Percentiles rank a stretch among this genome's conserved stretches.
Evolutionary conservation across 37 sponge, comb jelly and placozoan species (phyloP).

Genomic region (Mnemiopsis leidyi): DNA sequence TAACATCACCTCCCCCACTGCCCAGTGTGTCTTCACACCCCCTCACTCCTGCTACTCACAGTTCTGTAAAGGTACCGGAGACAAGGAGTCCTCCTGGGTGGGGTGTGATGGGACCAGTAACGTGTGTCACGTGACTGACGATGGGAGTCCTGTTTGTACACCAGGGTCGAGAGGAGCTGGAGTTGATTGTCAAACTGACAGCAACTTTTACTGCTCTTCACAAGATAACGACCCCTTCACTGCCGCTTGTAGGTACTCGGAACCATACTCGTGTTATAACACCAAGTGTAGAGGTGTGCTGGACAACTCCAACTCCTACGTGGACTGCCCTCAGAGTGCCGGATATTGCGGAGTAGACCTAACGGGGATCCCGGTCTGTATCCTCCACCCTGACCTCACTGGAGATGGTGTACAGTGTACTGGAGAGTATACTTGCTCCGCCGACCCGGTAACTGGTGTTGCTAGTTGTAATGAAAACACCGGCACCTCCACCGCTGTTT

Average conservation of each 20-base stretch:
- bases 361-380: background rate
- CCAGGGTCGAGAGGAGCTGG: background rate
- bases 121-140: background rate
- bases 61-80: constrained; percentile 6
- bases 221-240: background rate
- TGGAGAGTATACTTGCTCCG: background rate
- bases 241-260: background rate
- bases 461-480: background rate
- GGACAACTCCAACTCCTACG: background rate
- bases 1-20: background rate
- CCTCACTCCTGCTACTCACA: constrained; percentile 21
- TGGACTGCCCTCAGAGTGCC: background rate
- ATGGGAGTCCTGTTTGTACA: background rate
- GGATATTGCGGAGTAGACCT: background rate
- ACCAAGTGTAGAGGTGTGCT: constrained; percentile 13
- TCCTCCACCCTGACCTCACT: background rate
- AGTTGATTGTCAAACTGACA: background rate
- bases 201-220: background rate
- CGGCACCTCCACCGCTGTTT: background rate
- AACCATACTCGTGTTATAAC: background rate
- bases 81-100: background rate
- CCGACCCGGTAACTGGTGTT: background rate
- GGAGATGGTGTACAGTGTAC: background rate
- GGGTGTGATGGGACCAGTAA: background rate
- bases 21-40: background rate